Percentiles rank a stretch among this genome's conserved stretches.
Evolutionary conservation across 2,113 vertebrate genomes (phyloP).

Genomic region (Leucopternis melanops): DNA sequence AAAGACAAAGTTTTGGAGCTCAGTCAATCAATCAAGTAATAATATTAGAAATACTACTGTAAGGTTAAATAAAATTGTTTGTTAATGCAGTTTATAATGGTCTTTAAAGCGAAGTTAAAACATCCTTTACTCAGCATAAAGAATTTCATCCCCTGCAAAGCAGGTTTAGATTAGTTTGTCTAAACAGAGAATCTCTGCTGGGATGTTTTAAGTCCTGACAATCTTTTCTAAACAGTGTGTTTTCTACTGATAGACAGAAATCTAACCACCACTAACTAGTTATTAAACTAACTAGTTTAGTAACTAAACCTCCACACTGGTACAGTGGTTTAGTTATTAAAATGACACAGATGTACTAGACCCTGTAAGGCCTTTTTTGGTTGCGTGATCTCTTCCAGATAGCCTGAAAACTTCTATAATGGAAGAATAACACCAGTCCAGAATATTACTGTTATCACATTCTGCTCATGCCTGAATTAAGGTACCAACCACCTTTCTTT

Average conservation of each 20-base stretch:
- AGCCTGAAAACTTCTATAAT: neutral
- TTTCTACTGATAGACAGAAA: neutral
- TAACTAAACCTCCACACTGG: neutral
- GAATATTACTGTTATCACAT: neutral
- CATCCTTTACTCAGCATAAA: neutral
- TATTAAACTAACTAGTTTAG: neutral
- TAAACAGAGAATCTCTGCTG: neutral
- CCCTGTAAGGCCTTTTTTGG: neutral
- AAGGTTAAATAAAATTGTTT: neutral
- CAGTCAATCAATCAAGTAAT: neutral
- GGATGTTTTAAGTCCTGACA: neutral
- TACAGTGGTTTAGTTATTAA: neutral
- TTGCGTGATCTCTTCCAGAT: neutral
- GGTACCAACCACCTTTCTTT: neutral
- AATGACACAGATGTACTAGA: neutral
- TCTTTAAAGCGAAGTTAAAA: neutral
- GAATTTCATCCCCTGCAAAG: neutral
- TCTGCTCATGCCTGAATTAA: neutral
- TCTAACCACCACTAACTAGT: neutral
- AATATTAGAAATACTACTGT: neutral
- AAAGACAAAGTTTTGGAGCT: neutral
- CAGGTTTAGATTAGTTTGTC: neutral
- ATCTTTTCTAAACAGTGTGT: neutral
- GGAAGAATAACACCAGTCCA: neutral
- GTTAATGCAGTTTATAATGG: neutral